Evolutionary conservation across 1,140 invertebrate genomes (phyloP).

Genomic region (Andricus grossulariae): DNA sequence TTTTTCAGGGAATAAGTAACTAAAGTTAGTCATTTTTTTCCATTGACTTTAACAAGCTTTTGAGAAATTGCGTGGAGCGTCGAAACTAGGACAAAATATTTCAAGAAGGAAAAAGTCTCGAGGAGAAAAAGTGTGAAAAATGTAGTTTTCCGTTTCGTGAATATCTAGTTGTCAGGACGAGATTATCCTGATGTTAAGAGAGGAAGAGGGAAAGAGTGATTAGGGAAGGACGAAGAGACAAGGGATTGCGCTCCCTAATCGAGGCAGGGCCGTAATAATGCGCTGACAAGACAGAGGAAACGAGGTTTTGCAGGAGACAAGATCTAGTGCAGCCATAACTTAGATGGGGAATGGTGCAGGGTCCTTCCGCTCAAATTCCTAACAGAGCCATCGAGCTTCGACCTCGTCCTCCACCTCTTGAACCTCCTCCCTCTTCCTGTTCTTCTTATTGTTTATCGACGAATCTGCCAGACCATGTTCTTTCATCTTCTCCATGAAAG

Average conservation of each 20-base stretch:
- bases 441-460: conserved; percentile 26
- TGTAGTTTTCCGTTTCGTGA: conserved; percentile 9
- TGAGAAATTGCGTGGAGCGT: not conserved
- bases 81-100: conserved; percentile 6
- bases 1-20: too few species aligned
- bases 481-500: not conserved
- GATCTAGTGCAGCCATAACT: conserved; percentile 29
- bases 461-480: not conserved
- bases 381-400: conserved; percentile 11
- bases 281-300: conserved; percentile 29
- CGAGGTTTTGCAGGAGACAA: conserved; percentile 7
- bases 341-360: conserved; percentile 4
- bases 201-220: not conserved
- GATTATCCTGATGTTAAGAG: conserved; percentile 27
- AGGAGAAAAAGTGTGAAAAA: conserved; percentile 15
- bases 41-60: not conserved
- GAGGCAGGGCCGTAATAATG: conserved; percentile 9
- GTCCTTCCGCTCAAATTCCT: conserved; percentile 25
- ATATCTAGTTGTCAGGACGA: conserved; percentile 8
- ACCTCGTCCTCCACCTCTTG: not conserved
- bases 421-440: not conserved
- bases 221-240: not conserved
- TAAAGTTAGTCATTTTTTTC: too few species aligned
- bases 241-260: not conserved
- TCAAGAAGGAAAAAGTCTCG: conserved; percentile 10